Base-by-base conservation (phyloP, 64 coral and sea anemone genomes). In the Cladopsammia gracilis region DNA sequence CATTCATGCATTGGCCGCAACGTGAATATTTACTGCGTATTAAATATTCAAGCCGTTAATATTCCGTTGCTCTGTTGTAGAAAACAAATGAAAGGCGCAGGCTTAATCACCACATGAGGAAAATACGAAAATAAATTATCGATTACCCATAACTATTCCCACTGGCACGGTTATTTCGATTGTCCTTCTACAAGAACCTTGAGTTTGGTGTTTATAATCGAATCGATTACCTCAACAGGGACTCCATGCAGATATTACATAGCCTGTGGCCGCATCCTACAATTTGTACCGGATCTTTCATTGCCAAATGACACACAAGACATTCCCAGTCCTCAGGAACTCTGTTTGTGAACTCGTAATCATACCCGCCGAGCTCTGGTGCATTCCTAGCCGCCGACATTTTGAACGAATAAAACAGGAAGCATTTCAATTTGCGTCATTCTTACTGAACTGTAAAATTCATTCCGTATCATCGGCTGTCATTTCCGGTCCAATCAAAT, bases 231-330 rank as follows among this genome's bases (percentile, higher is more conserved):
- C 92, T 94, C 56, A 75, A 75, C 1, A 94, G 56, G 9, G 87
- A 88, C 45, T 94, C 77, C 77, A 94, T 94, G 26, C 95, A 96
- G 34, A 57, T 96, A 7, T 89, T 88, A 73, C 95, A 96, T 48
- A 96, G 77, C 5, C 95, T 87, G 34, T 96, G 90, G 14, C 91
- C 95, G 62, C 95, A 96, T 64, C 85, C 79, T 10, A 93, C 64
- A 72, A 93, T 82, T 71, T 96, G 95, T 7, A 90, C 62, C 1
- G 91, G 87, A 43, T 93, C 95, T 26, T 92, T 92, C 66, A 96
- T 48, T 7, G 79, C 71, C 5, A 82, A 58, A 26, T 93, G 78
- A 71, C 95, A 96, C 22, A 96, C 81, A 4, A 82, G 86, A 65
- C 95, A 96, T 50, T 90, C 79, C 58, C 88, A 75, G 61, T 96